Evolutionary conservation across 2,888 invertebrate genomes (phyloP).

Genomic region (Sarcophaga caerulescens): DNA sequence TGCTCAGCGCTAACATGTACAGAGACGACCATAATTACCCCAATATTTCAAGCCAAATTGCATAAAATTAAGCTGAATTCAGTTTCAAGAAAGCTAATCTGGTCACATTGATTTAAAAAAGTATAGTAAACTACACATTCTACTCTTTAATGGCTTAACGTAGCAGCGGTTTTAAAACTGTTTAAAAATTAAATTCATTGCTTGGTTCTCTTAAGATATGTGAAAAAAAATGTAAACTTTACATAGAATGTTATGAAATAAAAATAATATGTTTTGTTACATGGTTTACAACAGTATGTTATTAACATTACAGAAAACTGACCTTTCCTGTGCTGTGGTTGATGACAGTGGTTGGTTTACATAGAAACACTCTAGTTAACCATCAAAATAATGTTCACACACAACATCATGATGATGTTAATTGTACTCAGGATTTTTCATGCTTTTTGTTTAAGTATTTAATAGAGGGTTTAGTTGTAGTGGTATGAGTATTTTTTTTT

Average conservation of each 20-base stretch:
- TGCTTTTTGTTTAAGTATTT: not conserved
- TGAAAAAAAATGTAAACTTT: too few species aligned
- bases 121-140: too few species aligned
- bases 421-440: slow-evolving; percentile 3
- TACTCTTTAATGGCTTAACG: too few species aligned
- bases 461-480: slow-evolving; percentile 1
- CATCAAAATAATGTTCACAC: slow-evolving; percentile 13
- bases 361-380: not conserved
- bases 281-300: not conserved
- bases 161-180: slow-evolving; percentile 34
- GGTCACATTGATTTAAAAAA: too few species aligned
- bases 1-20: too few species aligned
- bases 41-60: too few species aligned
- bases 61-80: too few species aligned
- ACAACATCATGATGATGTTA: not conserved
- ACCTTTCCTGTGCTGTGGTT: slow-evolving; percentile 34
- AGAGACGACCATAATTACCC: too few species aligned
- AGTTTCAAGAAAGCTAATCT: too few species aligned
- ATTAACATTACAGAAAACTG: slow-evolving; percentile 45
- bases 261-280: not conserved
- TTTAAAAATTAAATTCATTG: too few species aligned
- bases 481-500: slow-evolving; percentile 27
- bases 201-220: too few species aligned
- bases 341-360: not conserved
- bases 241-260: too few species aligned